Conservation (phyloP, 2,797 vertebrate species). For the Pempheris klunzingeri region DNA sequence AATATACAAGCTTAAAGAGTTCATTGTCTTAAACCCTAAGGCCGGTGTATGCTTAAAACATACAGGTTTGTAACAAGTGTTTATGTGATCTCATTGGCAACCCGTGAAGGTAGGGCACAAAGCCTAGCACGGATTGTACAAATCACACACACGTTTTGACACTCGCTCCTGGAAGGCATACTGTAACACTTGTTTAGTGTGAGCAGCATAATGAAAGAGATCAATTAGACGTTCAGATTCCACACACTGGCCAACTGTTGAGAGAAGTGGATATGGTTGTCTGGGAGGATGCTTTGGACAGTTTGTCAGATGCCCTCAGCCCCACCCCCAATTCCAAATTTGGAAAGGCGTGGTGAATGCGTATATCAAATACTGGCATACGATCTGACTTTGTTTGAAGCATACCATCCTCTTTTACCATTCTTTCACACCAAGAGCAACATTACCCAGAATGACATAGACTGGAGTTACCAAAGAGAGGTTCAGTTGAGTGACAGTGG, state of each 20-base stretch:
- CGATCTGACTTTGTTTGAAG: constrained; percentile 20
- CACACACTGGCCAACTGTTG: background rate
- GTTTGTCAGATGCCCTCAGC: background rate
- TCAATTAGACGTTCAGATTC: background rate
- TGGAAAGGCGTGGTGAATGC: background rate
- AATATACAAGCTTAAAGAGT: background rate
- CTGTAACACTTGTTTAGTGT: background rate
- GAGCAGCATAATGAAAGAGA: background rate
- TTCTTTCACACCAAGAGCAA: constrained; percentile 13
- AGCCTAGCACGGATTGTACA: background rate
- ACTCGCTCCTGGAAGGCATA: background rate
- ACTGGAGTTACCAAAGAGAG: constrained; percentile 12
- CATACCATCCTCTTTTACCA: background rate
- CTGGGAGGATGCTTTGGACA: background rate
- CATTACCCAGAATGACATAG: constrained; percentile 10
- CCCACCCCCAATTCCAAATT: background rate
- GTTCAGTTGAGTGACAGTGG: constrained; percentile 16
- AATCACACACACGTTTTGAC: background rate
- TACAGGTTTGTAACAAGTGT: constrained; percentile 15
- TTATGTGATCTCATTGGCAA: background rate
- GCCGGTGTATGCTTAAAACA: background rate
- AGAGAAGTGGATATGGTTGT: background rate
- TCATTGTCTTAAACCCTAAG: background rate
- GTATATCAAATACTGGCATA: background rate
- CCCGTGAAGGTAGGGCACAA: background rate